These are phyloP conservation scores for Plectropomus leopardus DNA, from an alignment of 2,113 vertebrate species.

Conservation along the genomic window DNA sequence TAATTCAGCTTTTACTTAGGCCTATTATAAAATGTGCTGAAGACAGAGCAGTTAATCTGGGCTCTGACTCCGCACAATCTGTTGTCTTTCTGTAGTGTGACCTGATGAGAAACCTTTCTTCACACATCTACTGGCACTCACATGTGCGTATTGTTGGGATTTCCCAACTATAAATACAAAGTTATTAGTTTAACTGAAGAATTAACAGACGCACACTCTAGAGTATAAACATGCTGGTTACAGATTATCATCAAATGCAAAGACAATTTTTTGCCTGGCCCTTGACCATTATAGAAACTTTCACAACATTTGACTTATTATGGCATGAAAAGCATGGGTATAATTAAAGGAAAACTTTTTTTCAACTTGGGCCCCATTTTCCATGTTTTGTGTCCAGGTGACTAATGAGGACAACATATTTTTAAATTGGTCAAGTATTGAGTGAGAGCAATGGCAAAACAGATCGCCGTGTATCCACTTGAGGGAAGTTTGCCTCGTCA, in stretches of 20 bases:
- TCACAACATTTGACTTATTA: not conserved
- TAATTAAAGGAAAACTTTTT: not conserved
- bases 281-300: no score
- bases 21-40: not conserved
- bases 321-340: not conserved
- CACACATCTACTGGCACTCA: constrained; percentile 6
- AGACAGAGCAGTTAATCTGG: not conserved
- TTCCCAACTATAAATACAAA: not conserved
- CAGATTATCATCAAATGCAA: not conserved
- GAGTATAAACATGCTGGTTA: not conserved
- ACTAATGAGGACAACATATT: no score
- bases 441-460: no score
- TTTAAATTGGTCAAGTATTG: no score
- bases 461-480: no score
- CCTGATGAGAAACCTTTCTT: constrained; percentile 29
- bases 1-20: not conserved
- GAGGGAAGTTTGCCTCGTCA: no score
- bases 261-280: no score
- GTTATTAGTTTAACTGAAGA: not conserved
- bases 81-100: constrained; percentile 5
- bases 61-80: constrained; percentile 15
- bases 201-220: not conserved
- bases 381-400: no score
- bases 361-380: no score
- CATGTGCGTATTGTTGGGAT: constrained; percentile 12